Base-by-base conservation (phyloP, 2,888 invertebrate species). In the Nowickia ferox region DNA sequence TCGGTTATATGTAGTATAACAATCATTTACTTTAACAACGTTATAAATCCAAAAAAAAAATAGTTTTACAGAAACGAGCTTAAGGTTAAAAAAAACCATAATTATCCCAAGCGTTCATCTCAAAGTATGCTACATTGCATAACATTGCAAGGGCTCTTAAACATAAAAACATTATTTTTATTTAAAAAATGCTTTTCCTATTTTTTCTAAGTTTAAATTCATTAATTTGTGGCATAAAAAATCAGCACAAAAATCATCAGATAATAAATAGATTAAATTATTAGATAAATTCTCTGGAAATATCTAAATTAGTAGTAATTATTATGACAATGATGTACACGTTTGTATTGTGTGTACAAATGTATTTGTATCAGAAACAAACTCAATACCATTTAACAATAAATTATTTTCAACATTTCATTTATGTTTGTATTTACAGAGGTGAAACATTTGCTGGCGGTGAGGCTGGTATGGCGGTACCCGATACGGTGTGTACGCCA, bases 391-490 rank as follows among this genome's bases (percentile, higher is more conserved):
- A 42, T 59, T 72, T 30, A 53, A 59, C 72, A 59, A 72, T 66
- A 38, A 30, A 30, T 30, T 30, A 59, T 63, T 63, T 48, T 53
- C 46, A 44, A 61, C 65, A 78, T 80, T 48, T 72, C 46, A 55
- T 30, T 71, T 13, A 19, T n/a, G 44, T 30, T 57, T 66, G 11
- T 63, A 74, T 42, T 85, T 89, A 68, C 93, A 97, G 97, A 13
- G 97, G 97, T 11, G 96, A 97, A 91, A 95, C 95, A 63, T 98
- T 98, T 93, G 95, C 95, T 80, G 96, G 97, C n/a, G 97, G 96
- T 19, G 97, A 98, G 92, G 97, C 98, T 9, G 98, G 98, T 9
- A 97, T 98, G 94, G 97, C 98, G 1, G 97, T 97, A 38, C 97
- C 98, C 1, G 97, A 97, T 90, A 97, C 97, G 55, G 96, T 99